Percentiles rank a stretch among this genome's conserved stretches.
Evolutionary conservation across 30 jellyfish, hydroid and myxozoan genomes (phyloP).

Genomic region (Aurelia coerulea): DNA sequence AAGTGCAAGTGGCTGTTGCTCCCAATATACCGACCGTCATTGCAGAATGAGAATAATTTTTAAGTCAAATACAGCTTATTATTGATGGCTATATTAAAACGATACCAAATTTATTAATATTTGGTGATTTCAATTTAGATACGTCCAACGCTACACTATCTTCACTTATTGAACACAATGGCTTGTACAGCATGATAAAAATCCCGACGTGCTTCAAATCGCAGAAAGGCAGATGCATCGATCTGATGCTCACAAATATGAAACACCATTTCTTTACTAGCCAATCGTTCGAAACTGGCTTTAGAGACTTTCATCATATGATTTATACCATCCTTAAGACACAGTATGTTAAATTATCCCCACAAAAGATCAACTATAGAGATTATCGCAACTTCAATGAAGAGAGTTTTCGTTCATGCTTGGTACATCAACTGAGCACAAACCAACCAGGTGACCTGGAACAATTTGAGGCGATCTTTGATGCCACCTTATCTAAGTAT

Average conservation of each 20-base stretch:
- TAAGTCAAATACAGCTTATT: no score
- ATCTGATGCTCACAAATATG: conserved; percentile 41
- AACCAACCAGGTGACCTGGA: no score
- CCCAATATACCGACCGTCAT: no score
- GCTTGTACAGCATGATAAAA: background rate
- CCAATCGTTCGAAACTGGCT: conserved; percentile 40
- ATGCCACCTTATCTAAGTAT: no score
- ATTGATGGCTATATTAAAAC: background rate
- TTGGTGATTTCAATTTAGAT: conserved; percentile 34
- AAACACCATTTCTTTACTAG: conserved; percentile 8
- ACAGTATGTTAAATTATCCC: conserved; percentile 18
- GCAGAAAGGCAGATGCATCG: conserved; percentile 40
- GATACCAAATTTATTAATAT: background rate
- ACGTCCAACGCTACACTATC: no score
- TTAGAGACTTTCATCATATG: conserved; percentile 54
- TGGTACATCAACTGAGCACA: no score
- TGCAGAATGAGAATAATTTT: no score
- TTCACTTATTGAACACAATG: no score
- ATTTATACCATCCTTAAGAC: conserved; percentile 4
- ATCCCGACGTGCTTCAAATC: conserved; percentile 58
- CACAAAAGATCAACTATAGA: background rate
- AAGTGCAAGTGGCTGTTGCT: background rate
- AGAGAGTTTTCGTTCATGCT: background rate
- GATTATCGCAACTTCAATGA: background rate
- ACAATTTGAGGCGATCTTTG: no score